Evolutionary conservation across 2,113 vertebrate species (phyloP).

Genomic region (Arvicanthis niloticus): DNA sequence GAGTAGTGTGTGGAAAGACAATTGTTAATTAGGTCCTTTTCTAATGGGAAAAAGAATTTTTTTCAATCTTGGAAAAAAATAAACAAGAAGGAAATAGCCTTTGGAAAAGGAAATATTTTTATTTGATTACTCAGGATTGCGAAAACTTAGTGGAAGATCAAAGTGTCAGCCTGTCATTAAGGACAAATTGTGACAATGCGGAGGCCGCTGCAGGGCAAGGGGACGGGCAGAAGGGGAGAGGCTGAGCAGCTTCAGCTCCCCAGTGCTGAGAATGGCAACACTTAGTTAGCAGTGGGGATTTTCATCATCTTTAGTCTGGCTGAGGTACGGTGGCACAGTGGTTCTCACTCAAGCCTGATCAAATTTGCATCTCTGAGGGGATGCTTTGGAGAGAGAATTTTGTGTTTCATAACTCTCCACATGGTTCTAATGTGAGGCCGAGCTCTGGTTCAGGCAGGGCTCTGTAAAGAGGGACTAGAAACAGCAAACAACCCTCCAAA

Average conservation of each 20-base stretch:
- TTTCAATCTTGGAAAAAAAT: slow-evolving; percentile 9
- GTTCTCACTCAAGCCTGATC: background rate
- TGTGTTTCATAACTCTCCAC: background rate
- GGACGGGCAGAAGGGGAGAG: too few species aligned
- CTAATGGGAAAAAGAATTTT: background rate
- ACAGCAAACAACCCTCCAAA: background rate
- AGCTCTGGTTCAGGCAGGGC: background rate
- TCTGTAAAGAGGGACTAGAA: background rate
- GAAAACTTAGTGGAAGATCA: background rate
- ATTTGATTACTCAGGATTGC: background rate
- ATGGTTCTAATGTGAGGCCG: background rate
- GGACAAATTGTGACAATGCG: background rate
- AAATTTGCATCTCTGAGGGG: background rate
- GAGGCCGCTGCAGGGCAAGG: background rate
- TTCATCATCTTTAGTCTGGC: background rate
- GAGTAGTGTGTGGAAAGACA: background rate
- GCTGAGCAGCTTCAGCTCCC: background rate
- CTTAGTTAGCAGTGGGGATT: background rate
- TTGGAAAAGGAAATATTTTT: background rate
- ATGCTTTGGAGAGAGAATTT: background rate
- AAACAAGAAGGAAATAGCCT: background rate
- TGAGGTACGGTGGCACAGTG: background rate
- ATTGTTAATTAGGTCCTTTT: background rate
- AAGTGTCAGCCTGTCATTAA: background rate
- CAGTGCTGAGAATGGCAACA: background rate